phyloP scores from a whole-genome alignment of 2,113 vertebrate genomes.

The Scomber colias region DNA sequence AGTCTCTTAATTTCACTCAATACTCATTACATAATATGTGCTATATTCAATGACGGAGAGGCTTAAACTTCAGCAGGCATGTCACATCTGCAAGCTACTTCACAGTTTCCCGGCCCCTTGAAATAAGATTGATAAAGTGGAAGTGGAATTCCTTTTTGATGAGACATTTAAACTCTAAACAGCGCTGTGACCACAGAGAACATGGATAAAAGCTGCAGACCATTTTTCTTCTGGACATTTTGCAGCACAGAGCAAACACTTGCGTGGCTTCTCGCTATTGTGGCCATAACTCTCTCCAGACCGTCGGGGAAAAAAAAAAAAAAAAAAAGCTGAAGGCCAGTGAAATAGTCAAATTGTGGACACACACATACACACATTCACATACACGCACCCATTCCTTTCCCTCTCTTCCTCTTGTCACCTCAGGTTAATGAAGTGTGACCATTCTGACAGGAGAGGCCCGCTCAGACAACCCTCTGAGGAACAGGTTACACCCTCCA shows the following conservation, averaged over 20 bases:
- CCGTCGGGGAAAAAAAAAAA: background rate
- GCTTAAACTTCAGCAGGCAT: conserved; percentile 28
- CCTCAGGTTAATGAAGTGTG: conserved; percentile 66
- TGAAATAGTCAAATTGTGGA: conserved; percentile 45
- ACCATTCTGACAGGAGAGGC: conserved; percentile 60
- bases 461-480: conserved; percentile 46
- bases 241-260: conserved; percentile 54
- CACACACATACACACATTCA: conserved; percentile 18
- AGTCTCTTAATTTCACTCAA: conserved; percentile 35
- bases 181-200: conserved; percentile 70
- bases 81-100: conserved; percentile 67
- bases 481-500: conserved; percentile 37
- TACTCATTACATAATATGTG: conserved; percentile 36
- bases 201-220: conserved; percentile 73
- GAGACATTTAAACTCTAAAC: conserved; percentile 73
- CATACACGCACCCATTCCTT: background rate
- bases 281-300: conserved; percentile 74
- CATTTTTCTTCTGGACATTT: conserved; percentile 72
- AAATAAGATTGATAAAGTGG: conserved; percentile 70
- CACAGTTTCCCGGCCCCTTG: conserved; percentile 23
- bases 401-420: conserved; percentile 6
- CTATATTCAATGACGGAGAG: conserved; percentile 21
- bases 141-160: conserved; percentile 79
- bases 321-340: conserved; percentile 33
- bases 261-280: conserved; percentile 72